These are phyloP conservation scores for Probosciger aterrimus DNA, from an alignment of 2,113 vertebrate species.

Conservation along the genomic window DNA sequence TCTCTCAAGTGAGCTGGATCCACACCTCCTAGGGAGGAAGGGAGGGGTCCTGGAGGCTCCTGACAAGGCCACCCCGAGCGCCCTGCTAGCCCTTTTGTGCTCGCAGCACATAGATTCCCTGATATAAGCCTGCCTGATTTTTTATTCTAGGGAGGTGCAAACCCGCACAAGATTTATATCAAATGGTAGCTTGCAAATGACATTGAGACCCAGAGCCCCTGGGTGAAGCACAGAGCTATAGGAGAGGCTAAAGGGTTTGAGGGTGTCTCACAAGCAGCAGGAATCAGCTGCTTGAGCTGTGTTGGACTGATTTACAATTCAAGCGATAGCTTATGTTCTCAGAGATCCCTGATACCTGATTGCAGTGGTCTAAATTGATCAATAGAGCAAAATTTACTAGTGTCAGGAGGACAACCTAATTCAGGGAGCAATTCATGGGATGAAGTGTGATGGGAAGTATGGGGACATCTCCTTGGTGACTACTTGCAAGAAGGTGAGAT, in stretches of 20 bases:
- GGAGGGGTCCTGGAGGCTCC: neutral
- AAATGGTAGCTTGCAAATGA: neutral
- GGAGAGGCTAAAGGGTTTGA: neutral
- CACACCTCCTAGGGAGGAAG: neutral
- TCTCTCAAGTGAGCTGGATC: neutral
- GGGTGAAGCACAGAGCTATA: neutral
- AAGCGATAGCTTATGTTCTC: neutral
- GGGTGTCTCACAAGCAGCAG: neutral
- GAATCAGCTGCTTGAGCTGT: accelerated
- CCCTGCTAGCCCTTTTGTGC: accelerated
- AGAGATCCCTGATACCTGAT: neutral
- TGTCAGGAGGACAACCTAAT: neutral
- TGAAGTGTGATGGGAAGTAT: neutral
- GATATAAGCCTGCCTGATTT: neutral
- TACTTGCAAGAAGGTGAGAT: neutral
- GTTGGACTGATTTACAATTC: neutral
- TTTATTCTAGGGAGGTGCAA: neutral
- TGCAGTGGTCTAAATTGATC: neutral
- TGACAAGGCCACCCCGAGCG: accelerated
- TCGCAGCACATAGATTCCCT: neutral
- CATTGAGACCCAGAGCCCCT: neutral
- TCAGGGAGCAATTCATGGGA: neutral
- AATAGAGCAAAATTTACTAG: neutral
- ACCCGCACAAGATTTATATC: neutral
- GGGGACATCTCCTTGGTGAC: neutral